phyloP scores from a whole-genome alignment of 2,888 invertebrate genomes.

The Noctua janthina region DNA sequence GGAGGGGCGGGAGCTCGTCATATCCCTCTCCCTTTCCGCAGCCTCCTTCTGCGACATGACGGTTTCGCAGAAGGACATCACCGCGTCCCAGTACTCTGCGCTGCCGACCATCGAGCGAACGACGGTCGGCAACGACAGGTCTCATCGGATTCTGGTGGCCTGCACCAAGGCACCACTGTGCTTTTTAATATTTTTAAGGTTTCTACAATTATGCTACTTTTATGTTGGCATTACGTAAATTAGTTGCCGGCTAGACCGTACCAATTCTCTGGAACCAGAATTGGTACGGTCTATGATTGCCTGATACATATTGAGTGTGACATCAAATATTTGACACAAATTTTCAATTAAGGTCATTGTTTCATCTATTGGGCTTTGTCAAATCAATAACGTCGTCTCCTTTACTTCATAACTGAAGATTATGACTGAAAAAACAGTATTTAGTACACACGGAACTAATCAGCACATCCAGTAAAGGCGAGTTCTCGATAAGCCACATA shows the following conservation, averaged over 20 bases:
- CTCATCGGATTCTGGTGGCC: background rate
- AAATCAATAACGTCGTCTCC: background rate
- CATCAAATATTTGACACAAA: background rate
- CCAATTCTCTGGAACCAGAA: background rate
- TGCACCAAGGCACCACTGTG: background rate
- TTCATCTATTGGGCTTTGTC: background rate
- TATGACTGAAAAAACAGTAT: slow-evolving; percentile 25
- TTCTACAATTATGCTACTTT: background rate
- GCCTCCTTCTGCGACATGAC: too few species aligned
- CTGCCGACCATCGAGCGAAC: too few species aligned
- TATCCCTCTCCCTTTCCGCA: too few species aligned
- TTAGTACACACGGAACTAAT: slow-evolving; percentile 61
- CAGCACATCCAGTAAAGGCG: slow-evolving; percentile 38
- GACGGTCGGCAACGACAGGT: too few species aligned
- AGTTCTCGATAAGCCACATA: slow-evolving; percentile 57
- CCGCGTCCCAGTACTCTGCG: too few species aligned
- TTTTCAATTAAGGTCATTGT: background rate
- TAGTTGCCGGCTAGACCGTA: background rate
- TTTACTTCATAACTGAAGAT: background rate
- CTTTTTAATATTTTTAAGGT: background rate
- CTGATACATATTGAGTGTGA: background rate
- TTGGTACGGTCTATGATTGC: background rate
- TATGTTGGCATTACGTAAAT: background rate
- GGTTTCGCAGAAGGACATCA: too few species aligned
- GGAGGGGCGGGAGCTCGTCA: too few species aligned